Evolutionary conservation across 2,113 vertebrate genomes (phyloP).

Genomic region (Bubo bubo): DNA sequence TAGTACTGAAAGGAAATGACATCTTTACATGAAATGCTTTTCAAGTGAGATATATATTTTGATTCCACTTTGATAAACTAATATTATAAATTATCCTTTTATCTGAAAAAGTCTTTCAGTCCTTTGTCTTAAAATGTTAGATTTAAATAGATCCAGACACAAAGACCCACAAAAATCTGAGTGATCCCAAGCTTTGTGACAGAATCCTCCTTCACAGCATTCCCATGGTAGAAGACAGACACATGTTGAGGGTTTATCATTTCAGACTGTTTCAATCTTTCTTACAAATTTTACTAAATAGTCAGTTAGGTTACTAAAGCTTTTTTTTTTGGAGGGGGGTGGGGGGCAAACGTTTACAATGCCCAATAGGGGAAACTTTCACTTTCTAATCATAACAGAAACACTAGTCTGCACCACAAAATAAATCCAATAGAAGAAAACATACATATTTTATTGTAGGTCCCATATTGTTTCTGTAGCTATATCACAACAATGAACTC

Average conservation of each 20-base stretch:
- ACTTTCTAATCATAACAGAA: background rate
- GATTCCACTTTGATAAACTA: constrained; percentile 33
- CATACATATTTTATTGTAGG: background rate
- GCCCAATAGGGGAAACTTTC: background rate
- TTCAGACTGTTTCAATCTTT: background rate
- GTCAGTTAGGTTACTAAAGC: background rate
- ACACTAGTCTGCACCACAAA: background rate
- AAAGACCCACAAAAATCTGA: constrained; percentile 3
- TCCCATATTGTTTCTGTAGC: background rate
- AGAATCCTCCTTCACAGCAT: background rate
- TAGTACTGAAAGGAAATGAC: background rate
- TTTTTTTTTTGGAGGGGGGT: background rate
- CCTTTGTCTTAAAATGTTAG: background rate
- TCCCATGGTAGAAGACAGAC: background rate
- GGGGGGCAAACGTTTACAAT: background rate
- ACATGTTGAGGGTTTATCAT: background rate
- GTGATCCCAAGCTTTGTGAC: background rate
- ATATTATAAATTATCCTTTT: constrained; percentile 23
- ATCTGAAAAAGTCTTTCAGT: background rate
- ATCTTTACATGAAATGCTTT: constrained; percentile 6
- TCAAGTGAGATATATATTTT: background rate
- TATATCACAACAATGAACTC: background rate
- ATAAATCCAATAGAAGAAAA: background rate
- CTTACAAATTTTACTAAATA: background rate
- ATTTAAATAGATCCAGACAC: constrained; percentile 52